These are phyloP conservation scores for Pherbina coryleti DNA, from an alignment of 2,888 invertebrate genomes.

Conservation along the genomic window DNA sequence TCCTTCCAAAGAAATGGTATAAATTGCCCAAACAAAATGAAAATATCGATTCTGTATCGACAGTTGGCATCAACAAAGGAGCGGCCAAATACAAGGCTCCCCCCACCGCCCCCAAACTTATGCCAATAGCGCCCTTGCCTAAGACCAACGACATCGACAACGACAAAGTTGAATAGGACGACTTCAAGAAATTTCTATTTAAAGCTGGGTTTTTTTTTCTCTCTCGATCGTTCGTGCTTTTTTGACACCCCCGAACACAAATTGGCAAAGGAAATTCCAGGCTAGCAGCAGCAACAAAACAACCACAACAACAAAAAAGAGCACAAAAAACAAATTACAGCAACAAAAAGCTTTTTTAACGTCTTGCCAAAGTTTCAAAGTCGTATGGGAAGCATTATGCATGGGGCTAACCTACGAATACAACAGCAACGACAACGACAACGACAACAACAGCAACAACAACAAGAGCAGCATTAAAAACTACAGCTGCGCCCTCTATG, in stretches of 20 bases:
- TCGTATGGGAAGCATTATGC: background rate
- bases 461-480: background rate
- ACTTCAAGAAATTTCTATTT: background rate
- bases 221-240: background rate
- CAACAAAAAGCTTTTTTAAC: background rate
- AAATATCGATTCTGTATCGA: conserved; percentile 37
- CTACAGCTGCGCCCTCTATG: conserved; percentile 10
- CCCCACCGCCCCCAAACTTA: background rate
- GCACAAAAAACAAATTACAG: background rate
- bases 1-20: conserved; percentile 13
- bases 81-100: background rate
- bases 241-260: conserved; percentile 13
- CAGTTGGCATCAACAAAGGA: conserved; percentile 8
- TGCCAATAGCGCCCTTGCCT: background rate
- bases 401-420: conserved; percentile 12
- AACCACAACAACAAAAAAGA: background rate
- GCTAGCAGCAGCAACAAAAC: background rate
- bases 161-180: conserved; percentile 12
- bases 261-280: conserved; percentile 2
- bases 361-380: conserved; percentile 13
- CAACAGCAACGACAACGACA: background rate
- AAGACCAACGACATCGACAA: background rate
- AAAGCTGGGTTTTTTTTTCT: background rate
- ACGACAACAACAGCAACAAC: background rate
- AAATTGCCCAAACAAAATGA: conserved; percentile 29